Evolutionary conservation across 2,888 invertebrate genomes (phyloP), one percentile per base, ranked within the genome.

Genomic region (Celastrina argiolus): DNA sequence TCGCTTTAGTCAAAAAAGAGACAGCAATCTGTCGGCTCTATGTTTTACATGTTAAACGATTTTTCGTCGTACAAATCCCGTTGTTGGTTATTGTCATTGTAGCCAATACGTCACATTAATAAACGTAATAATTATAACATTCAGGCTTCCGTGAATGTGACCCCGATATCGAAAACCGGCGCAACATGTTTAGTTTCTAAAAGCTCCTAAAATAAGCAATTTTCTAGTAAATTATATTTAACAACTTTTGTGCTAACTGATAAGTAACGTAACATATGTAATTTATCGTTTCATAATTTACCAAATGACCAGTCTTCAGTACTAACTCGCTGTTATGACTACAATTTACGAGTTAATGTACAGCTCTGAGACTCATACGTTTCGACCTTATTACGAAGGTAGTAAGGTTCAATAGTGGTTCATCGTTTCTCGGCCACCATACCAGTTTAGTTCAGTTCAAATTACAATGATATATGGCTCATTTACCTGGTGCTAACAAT

Each of bases 231-330:
- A 51, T 51, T 51, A 51, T 51, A 5, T 51, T 45, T 45, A 45
- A 45, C 10, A 10, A 16, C 22, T 26, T n/a, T n/a, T 51, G 51
- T 26, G 22, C 12, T 22, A 36, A 51, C 22, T 51, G 51, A 14
- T 22, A 22, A 26, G 10, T 51, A 22, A 2, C 51, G 22, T 51
- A 51, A 26, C 22, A 51, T 51, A 51, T 51, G 26, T 51, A 51
- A 51, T 26, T 51, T 51, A 51, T 51, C 22, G 51, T 51, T 51
- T 51, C 51, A 51, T 51, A 51, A 51, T 51, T 36, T 51, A 51
- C 22, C 22, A 51, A 51, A 51, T 51, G 51, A 51, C 12, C 12
- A 22, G 51, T 26, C 51, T 51, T 26, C 51, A 10, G 45, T 22
- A 51, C 22, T 51, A 14, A 22, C 22, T 12, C 12, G 51, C 10